Percentiles rank a stretch among this genome's conserved stretches.
Evolutionary conservation across 2,888 invertebrate genomes (phyloP).

Genomic region (Beris chalybata): DNA sequence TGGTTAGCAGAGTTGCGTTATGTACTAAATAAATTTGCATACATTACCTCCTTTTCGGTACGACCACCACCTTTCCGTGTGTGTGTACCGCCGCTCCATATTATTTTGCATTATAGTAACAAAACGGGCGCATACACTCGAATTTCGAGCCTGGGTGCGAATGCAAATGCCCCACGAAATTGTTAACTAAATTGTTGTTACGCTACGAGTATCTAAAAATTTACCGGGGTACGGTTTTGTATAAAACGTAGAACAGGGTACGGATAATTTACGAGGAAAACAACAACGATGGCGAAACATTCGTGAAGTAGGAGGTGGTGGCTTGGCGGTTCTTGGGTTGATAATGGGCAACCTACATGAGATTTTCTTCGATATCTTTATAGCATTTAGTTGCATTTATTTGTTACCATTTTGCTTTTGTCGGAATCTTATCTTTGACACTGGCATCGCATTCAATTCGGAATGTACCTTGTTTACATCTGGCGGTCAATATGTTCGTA

Average conservation of each 20-base stretch:
- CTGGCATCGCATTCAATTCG: conserved; percentile 2
- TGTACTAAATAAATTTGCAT: conserved; percentile 39
- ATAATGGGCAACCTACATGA: conserved; percentile 4
- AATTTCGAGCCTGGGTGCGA: background rate
- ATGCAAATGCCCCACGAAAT: no score
- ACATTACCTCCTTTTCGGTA: conserved; percentile 31
- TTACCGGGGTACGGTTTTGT: no score
- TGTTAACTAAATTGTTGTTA: no score
- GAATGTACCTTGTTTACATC: conserved; percentile 9
- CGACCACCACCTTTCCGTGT: conserved; percentile 5
- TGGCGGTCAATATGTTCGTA: no score
- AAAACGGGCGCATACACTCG: conserved; percentile 14
- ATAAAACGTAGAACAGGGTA: no score
- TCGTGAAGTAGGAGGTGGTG: no score
- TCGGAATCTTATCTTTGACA: conserved; percentile 30
- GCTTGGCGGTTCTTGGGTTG: background rate
- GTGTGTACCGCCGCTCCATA: conserved; percentile 30
- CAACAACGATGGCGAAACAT: no score
- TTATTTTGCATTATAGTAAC: conserved; percentile 14
- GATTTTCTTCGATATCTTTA: conserved; percentile 37
- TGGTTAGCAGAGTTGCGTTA: conserved; percentile 34
- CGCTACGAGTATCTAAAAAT: no score
- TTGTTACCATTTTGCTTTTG: conserved; percentile 55
- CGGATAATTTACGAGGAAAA: no score
- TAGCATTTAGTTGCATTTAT: conserved; percentile 56